These are phyloP conservation scores for Thinocorus orbignyianus DNA, from an alignment of 2,113 vertebrate genomes.

Conservation along the genomic window DNA sequence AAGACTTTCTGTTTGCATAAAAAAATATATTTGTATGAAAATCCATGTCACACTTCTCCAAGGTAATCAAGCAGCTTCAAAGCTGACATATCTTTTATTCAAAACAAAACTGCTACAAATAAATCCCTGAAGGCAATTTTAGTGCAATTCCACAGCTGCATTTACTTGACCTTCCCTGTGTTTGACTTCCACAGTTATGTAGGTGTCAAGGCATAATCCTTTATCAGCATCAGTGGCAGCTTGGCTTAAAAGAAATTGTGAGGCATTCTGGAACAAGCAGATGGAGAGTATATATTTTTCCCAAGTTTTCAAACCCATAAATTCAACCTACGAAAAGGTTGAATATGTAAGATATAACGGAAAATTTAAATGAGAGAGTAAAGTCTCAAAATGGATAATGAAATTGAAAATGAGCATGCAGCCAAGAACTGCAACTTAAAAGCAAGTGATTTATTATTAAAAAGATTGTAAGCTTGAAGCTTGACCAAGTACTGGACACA, in stretches of 20 bases:
- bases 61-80: background rate
- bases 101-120: background rate
- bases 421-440: background rate
- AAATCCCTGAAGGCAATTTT: background rate
- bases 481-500: background rate
- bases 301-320: background rate
- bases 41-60: background rate
- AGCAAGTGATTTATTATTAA: background rate
- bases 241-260: background rate
- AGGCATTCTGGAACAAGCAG: background rate
- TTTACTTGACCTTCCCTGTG: background rate
- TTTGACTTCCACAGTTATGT: background rate
- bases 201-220: background rate
- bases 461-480: background rate
- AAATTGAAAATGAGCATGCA: background rate
- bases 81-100: background rate
- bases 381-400: background rate
- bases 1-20: background rate
- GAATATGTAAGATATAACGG: background rate
- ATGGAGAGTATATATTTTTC: background rate
- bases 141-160: background rate
- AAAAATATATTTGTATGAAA: background rate
- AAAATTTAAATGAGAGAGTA: background rate
- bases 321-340: background rate
- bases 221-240: background rate